phyloP scores from a whole-genome alignment of 2,888 invertebrate genomes.

The Aelia acuminata region DNA sequence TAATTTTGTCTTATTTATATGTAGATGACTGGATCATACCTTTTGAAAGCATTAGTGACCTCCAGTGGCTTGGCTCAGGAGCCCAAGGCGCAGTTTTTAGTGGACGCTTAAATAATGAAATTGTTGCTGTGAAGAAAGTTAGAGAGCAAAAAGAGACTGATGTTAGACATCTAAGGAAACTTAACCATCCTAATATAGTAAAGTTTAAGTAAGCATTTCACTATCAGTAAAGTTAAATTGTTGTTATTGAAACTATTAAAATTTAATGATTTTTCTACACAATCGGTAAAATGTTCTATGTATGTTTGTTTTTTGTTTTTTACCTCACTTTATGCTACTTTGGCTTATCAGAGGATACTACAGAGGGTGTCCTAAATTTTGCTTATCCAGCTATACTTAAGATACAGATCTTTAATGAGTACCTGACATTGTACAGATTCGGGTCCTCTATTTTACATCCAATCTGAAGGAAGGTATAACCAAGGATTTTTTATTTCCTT shows the following conservation, averaged over 20 bases:
- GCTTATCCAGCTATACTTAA: too few species aligned
- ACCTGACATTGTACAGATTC: too few species aligned
- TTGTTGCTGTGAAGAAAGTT: constrained; percentile 97
- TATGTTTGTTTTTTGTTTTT: too few species aligned
- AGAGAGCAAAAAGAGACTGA: constrained; percentile 93
- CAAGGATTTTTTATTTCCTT: too few species aligned
- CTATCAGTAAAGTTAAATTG: constrained; percentile 18
- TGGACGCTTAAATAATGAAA: constrained; percentile 84
- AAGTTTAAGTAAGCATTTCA: constrained; percentile 77
- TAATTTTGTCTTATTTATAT: constrained; percentile 65
- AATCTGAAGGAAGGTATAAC: too few species aligned
- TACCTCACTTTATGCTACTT: too few species aligned
- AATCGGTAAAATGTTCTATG: too few species aligned
- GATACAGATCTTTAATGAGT: too few species aligned
- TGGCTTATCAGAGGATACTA: too few species aligned
- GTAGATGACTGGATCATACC: constrained; percentile 95
- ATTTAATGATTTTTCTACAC: neutral
- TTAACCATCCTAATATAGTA: constrained; percentile 96
- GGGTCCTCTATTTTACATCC: too few species aligned
- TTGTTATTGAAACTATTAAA: neutral
- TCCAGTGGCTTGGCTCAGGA: constrained; percentile 94
- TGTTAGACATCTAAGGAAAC: constrained; percentile 89
- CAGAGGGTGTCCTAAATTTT: too few species aligned
- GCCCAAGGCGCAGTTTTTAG: constrained; percentile 97
- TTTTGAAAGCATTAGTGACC: constrained; percentile 89